These are phyloP conservation scores for Sinhomidia bicolor DNA, from an alignment of 2,888 invertebrate genomes.

Conservation along the genomic window DNA sequence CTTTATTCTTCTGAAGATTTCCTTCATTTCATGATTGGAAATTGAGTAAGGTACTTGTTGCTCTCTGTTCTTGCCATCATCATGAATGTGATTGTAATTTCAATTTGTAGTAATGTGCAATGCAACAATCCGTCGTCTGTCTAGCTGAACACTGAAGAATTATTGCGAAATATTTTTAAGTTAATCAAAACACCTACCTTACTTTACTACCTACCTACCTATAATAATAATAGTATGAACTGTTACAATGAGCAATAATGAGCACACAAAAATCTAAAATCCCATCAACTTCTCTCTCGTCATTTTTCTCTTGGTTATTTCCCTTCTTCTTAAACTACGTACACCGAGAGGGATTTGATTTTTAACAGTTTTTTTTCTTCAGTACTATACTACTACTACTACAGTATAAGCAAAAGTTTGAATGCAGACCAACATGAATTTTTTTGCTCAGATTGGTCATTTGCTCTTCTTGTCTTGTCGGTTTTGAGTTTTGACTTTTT, in stretches of 20 bases:
- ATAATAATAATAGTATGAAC: background rate
- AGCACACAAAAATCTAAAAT: constrained; percentile 3
- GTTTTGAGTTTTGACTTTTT: constrained; percentile 65
- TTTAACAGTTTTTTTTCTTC: background rate
- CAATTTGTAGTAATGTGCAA: background rate
- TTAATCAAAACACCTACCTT: constrained; percentile 16
- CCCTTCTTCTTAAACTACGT: too few species aligned
- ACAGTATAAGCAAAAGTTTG: background rate
- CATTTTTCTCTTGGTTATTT: constrained; percentile 11
- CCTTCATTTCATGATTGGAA: background rate
- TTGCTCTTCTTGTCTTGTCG: constrained; percentile 40
- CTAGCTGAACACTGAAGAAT: background rate
- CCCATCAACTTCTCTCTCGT: background rate
- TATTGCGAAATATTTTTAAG: constrained; percentile 30
- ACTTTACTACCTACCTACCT: background rate
- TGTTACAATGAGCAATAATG: background rate
- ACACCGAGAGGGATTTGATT: background rate
- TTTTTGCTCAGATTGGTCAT: constrained; percentile 34
- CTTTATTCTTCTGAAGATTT: background rate
- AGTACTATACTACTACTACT: background rate
- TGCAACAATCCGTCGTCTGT: background rate
- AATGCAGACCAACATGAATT: background rate
- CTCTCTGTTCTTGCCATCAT: too few species aligned
- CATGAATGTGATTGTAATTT: background rate
- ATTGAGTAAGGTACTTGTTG: background rate